Evolutionary conservation across 2,797 vertebrate genomes (phyloP).

Genomic region (Sternarchorhynchus goeldii): DNA sequence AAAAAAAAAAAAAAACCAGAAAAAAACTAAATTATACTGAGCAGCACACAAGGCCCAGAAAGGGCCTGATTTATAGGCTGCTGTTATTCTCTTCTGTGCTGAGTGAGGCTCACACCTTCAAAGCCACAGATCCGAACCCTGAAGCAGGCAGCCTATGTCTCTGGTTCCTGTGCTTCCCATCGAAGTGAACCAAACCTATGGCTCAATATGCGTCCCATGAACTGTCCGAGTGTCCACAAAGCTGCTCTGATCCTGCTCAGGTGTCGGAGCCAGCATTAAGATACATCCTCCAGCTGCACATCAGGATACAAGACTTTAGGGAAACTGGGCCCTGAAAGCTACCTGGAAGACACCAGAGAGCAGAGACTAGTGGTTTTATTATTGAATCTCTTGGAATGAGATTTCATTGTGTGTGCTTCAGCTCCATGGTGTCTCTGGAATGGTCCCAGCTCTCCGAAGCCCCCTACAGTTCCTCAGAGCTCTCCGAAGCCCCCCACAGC

Average conservation of each 20-base stretch:
- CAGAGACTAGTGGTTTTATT: conserved; percentile 22
- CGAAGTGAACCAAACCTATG: neutral
- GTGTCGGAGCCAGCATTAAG: too few species aligned
- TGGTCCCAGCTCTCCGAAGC: conserved; percentile 8
- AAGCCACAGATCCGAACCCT: conserved; percentile 12
- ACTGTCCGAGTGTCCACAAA: neutral
- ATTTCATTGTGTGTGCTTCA: conserved; percentile 15
- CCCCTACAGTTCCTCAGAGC: too few species aligned
- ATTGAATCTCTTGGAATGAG: conserved; percentile 5
- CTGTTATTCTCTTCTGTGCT: conserved; percentile 26
- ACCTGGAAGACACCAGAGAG: neutral
- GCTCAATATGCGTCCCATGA: neutral
- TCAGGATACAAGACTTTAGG: too few species aligned
- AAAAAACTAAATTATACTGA: neutral
- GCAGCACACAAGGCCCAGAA: conserved; percentile 17
- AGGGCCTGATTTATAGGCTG: conserved; percentile 51
- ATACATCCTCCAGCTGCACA: too few species aligned
- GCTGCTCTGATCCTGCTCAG: neutral
- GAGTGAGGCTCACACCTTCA: neutral
- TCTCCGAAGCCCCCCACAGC: too few species aligned
- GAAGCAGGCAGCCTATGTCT: neutral
- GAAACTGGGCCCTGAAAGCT: too few species aligned
- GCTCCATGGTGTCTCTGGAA: conserved; percentile 2
- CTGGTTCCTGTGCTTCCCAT: neutral
- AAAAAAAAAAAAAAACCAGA: conserved; percentile 13